Evolutionary conservation across 2,113 vertebrate species (phyloP).

Genomic region (Datnioides undecimradiatus): DNA sequence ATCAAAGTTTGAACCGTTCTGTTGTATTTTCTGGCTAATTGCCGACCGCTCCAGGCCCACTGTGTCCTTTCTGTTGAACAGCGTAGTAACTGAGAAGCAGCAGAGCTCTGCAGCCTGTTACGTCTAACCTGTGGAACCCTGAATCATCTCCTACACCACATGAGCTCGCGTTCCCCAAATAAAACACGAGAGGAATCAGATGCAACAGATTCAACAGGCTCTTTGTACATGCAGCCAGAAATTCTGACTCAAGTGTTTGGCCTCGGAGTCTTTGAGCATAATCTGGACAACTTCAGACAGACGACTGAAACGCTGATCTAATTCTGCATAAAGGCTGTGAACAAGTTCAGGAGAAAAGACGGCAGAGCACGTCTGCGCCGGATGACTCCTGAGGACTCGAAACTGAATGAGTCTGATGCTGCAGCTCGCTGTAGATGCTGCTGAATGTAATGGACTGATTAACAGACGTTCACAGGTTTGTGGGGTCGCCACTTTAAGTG

Average conservation of each 20-base stretch:
- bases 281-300: not conserved
- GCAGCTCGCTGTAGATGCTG: not conserved
- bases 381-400: not conserved
- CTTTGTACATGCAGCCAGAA: not conserved
- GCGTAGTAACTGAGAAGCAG: not conserved
- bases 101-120: not conserved
- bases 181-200: constrained; percentile 27
- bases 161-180: constrained; percentile 12
- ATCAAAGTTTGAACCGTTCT: not conserved
- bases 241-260: not conserved
- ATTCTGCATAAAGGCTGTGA: not conserved
- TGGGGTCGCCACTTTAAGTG: not conserved
- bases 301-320: constrained; percentile 4
- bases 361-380: not conserved
- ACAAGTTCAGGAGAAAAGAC: not conserved
- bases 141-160: not conserved
- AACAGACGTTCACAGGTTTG: not conserved
- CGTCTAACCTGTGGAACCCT: not conserved
- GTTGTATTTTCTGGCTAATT: constrained; percentile 29
- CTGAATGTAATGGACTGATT: not conserved
- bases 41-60: not conserved
- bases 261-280: constrained; percentile 6
- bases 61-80: constrained; percentile 3
- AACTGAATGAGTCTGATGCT: not conserved
- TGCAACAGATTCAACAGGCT: not conserved